These are phyloP conservation scores for Carcinoscorpius rotundicauda DNA, from an alignment of 1,140 invertebrate species.

Conservation along the genomic window DNA sequence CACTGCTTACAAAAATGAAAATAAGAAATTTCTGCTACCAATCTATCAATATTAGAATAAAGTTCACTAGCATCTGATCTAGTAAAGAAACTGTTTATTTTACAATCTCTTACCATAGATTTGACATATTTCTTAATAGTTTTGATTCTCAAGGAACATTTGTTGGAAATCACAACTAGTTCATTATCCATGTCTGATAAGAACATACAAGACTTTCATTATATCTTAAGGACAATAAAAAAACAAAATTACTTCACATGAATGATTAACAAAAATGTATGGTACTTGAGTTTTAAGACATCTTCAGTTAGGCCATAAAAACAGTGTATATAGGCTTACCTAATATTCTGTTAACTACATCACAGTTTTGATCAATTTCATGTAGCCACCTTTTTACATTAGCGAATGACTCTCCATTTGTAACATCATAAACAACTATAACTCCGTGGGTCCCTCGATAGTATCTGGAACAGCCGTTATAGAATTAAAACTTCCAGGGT, in stretches of 20 bases:
- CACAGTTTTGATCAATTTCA: conserved; percentile 99
- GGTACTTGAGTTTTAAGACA: neutral
- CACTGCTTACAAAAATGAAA: too few species aligned
- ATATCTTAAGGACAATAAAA: neutral
- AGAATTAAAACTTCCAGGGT: conserved; percentile 2
- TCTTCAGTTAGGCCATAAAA: neutral
- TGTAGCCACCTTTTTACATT: conserved; percentile 87
- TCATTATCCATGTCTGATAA: too few species aligned
- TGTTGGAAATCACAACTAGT: too few species aligned
- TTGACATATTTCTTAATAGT: too few species aligned
- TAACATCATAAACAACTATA: conserved; percentile 98
- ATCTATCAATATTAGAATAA: too few species aligned
- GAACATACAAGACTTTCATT: too few species aligned
- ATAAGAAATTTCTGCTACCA: too few species aligned
- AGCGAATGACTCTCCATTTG: conserved; percentile 97
- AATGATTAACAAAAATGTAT: neutral
- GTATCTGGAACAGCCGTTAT: conserved; percentile 50
- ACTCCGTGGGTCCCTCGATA: conserved; percentile 98
- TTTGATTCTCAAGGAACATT: too few species aligned
- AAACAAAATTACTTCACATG: neutral
- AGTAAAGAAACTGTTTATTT: too few species aligned
- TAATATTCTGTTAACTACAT: conserved; percentile 96
- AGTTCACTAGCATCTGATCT: too few species aligned
- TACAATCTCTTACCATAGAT: too few species aligned
- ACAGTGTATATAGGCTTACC: conserved; percentile 43